phyloP scores from a whole-genome alignment of 2,888 invertebrate genomes.

The Cataglyphis rosenhaueri region DNA sequence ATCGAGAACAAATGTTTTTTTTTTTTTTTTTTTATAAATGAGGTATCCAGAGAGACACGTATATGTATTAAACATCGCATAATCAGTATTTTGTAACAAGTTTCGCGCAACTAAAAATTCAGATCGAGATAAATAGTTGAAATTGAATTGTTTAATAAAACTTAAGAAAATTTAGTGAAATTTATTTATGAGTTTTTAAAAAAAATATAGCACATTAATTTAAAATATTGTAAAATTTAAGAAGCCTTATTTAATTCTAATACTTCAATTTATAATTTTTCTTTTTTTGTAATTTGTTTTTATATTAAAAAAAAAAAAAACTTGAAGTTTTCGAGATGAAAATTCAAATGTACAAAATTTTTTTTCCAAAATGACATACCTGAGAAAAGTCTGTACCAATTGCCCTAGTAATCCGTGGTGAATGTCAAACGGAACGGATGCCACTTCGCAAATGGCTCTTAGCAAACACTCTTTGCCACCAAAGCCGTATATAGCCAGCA shows the following conservation, averaged over 20 bases:
- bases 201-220: not conserved
- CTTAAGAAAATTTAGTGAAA: not conserved
- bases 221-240: not conserved
- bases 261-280: not conserved
- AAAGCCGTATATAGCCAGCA: slow-evolving; percentile 85
- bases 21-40: slow-evolving; percentile 4
- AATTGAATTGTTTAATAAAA: not conserved
- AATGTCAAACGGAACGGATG: slow-evolving; percentile 89
- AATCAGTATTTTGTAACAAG: not conserved
- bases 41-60: not conserved
- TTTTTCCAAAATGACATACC: slow-evolving; percentile 77
- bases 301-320: not conserved
- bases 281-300: not conserved
- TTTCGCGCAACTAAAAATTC: not conserved
- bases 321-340: not conserved
- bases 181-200: not conserved
- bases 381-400: slow-evolving; percentile 91
- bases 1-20: not conserved
- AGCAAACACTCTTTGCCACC: slow-evolving; percentile 89
- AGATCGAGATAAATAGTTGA: not conserved
- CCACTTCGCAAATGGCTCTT: slow-evolving; percentile 92
- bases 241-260: not conserved
- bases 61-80: not conserved
- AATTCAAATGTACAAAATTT: not conserved
- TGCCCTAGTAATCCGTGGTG: slow-evolving; percentile 91